Evolutionary conservation across 1,140 invertebrate species (phyloP), one percentile per base, ranked within the genome.

Genomic region (Eupeodes corollae): DNA sequence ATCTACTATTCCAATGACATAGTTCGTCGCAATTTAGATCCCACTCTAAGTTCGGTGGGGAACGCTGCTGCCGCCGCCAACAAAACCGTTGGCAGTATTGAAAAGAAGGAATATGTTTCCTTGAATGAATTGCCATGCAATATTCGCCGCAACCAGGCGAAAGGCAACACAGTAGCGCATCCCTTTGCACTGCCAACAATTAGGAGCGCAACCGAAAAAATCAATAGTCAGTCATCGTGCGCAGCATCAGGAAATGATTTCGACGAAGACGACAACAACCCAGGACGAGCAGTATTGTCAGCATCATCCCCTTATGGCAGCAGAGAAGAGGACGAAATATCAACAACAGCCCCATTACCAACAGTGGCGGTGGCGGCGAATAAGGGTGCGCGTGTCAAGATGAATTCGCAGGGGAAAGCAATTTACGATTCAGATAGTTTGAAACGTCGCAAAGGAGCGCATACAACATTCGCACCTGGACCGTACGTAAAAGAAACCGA

Each of bases 371-470:
- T 40, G 26, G 9, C 18, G 26, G n/a, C 21, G 13, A 34, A 57
- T 66, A 79, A 79, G 58, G 85, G 86, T 16, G 86, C 86, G 8
- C 77, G 86, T 58, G 88, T 91, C 1, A 88, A 83, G 12, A 67
- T 92, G 30, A 86, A 91, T 67, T 83, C 89, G 1, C 84, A 90
- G 56, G 90, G 89, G 13, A 87, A 88, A 74, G 86, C 92, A 39
- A 83, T 93, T 37, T 93, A 87, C 64, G 85, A 85, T 47, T 92
- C 88, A 1, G 89, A 92, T 56, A 91, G 88, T 61, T 69, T 92
- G 46, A 82, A 80, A 61, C 74, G 86, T 58, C 75, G 83, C 59
- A 86, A 89, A 73, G 80, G 83, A 42, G 78, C 84, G 11, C 84
- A 88, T 54, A 86, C 84, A 8, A 89, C 86, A 16, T 89, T 89